A percentile compares a stretch with the other conserved stretches of the same genome.
Conservation (phyloP, 2,113 vertebrate species). For the Egretta garzetta region DNA sequence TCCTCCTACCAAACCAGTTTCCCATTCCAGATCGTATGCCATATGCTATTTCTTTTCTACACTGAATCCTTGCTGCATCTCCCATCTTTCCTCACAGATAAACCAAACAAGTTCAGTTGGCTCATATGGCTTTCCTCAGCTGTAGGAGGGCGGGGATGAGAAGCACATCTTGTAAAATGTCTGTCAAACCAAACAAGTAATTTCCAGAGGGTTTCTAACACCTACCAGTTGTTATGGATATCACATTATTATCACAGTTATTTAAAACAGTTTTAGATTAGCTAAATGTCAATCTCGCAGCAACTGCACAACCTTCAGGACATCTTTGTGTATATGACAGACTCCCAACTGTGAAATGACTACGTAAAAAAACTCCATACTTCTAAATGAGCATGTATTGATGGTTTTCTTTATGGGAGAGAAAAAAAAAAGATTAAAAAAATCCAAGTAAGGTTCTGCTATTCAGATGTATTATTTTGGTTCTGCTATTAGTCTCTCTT, state of each 20-base stretch:
- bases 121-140: background rate
- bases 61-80: background rate
- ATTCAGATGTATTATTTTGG: background rate
- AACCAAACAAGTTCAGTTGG: background rate
- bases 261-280: conserved; percentile 54
- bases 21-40: background rate
- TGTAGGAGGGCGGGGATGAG: background rate
- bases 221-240: conserved; percentile 38
- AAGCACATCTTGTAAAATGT: background rate
- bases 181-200: conserved; percentile 16
- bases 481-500: background rate
- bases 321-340: conserved; percentile 1
- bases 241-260: conserved; percentile 50
- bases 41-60: background rate
- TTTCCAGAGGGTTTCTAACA: conserved; percentile 48
- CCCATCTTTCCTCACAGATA: background rate
- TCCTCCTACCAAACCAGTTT: background rate
- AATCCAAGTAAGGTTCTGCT: background rate
- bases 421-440: background rate
- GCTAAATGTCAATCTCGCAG: conserved; percentile 54
- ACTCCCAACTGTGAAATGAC: background rate
- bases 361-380: background rate
- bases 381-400: background rate
- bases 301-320: conserved; percentile 38
- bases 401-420: background rate